Base-by-base conservation (phyloP, 2,888 invertebrate genomes). In the Chironomus riparius region DNA sequence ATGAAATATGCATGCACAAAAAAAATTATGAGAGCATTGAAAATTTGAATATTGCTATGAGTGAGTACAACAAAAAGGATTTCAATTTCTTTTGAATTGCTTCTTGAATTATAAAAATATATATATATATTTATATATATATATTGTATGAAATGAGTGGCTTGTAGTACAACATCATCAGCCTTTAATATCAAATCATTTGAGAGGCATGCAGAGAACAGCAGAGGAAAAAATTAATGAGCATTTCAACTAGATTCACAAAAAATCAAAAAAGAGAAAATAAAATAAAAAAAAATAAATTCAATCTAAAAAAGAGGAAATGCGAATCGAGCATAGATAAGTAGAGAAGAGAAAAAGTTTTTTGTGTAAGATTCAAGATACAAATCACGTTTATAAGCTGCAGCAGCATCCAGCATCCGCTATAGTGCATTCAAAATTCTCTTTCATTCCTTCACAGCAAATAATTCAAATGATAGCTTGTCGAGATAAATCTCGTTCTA, bases 381-480 rank as follows among this genome's bases (percentile, higher is more conserved):
- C 74, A 74, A 74, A 74, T 74, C 74, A 74, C 74, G 74, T 74
- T 38, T 21, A 65, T 71, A 50, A 21, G 61, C 68, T 73, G 73
- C 73, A 62, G 73, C 73, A 74, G 47, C 74, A 74, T 74, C 65
- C 73, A 74, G 47, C 74, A 74, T 74, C 65, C 72, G 74, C 47
- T 21, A n/a, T n/a, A 56, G 65, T 65, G 74, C 65, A 74, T 47
- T 74, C 68, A 62, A 68, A 15, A 47, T 73, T 73, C 68, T 68
- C 68, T 68, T 38, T 38, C 28, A 15, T 38, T 21, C 38, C 3
- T 22, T 73, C 72, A 50, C 71, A 56, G 50, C 71, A 71, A 50
- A 71, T 71, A 71, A 71, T 71, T 73, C 62, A 73, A 73, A 73
- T 56, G 47, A 28, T 73, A 61, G 72, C n/a, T 62, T 73, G 18